These are phyloP conservation scores for Nothoprocta perdicaria DNA, from an alignment of 2,113 vertebrate genomes.

Conservation along the genomic window DNA sequence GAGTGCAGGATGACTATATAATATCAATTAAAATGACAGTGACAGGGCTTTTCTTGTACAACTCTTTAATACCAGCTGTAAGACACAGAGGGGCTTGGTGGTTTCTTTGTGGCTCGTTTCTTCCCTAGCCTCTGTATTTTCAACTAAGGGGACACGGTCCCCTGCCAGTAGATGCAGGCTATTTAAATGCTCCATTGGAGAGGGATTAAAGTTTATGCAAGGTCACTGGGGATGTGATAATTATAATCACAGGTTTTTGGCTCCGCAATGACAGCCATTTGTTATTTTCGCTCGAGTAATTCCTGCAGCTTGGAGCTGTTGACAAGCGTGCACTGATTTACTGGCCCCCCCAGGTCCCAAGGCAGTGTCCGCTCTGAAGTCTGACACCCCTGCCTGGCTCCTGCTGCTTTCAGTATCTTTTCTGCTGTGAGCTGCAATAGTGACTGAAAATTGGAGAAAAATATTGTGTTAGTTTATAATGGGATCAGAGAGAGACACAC, in stretches of 20 bases:
- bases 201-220: constrained; percentile 99
- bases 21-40: constrained; percentile 68
- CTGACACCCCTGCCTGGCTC: constrained; percentile 70
- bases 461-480: constrained; percentile 77
- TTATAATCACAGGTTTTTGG: constrained; percentile 99
- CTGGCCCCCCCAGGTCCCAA: constrained; percentile 76
- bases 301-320: constrained; percentile 88
- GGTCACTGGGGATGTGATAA: constrained; percentile 99
- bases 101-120: constrained; percentile 78
- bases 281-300: constrained; percentile 99
- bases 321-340: constrained; percentile 98
- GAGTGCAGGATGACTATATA: constrained; percentile 34
- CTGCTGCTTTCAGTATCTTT: constrained; percentile 73
- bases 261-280: constrained; percentile 99
- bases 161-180: constrained; percentile 89
- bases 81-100: constrained; percentile 53
- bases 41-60: constrained; percentile 59
- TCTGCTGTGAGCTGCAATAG: constrained; percentile 67
- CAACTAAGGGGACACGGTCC: constrained; percentile 75
- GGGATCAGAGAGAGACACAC: constrained; percentile 55
- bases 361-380: constrained; percentile 74
- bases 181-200: constrained; percentile 99
- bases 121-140: constrained; percentile 63
- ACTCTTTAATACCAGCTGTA: constrained; percentile 57
- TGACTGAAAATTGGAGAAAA: constrained; percentile 70